A percentile compares a stretch with the other conserved stretches of the same genome.
These are phyloP conservation scores for Artibeus lituratus DNA, from an alignment of 2,797 vertebrate genomes.

Conservation along the genomic window DNA sequence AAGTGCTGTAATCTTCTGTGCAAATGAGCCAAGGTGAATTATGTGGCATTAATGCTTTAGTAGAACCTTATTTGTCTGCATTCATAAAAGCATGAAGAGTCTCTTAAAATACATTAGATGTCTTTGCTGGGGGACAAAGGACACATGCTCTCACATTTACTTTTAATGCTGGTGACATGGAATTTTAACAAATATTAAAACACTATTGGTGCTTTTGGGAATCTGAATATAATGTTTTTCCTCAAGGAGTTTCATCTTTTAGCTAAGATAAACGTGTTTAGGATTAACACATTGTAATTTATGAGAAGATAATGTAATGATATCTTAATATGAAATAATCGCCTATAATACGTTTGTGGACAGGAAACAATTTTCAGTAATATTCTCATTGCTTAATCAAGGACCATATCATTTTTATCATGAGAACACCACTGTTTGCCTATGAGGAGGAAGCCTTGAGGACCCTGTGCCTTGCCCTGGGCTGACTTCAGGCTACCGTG, in stretches of 20 bases:
- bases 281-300: background rate
- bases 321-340: background rate
- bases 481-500: background rate
- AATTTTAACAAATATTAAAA: conserved; percentile 35
- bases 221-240: background rate
- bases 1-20: background rate
- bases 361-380: background rate
- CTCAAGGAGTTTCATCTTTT: background rate
- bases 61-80: background rate
- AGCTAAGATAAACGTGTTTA: background rate
- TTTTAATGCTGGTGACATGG: background rate
- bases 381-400: background rate
- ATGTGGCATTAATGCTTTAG: background rate
- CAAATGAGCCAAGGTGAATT: conserved; percentile 12
- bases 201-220: background rate
- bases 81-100: background rate
- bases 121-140: background rate
- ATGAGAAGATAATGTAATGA: background rate
- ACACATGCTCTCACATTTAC: background rate
- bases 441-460: background rate
- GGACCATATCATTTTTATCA: background rate
- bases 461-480: background rate
- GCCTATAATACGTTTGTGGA: background rate
- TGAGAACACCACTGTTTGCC: background rate
- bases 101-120: background rate